Conservation (phyloP, 2,797 vertebrate genomes). For the Tarsius wallacei region DNA sequence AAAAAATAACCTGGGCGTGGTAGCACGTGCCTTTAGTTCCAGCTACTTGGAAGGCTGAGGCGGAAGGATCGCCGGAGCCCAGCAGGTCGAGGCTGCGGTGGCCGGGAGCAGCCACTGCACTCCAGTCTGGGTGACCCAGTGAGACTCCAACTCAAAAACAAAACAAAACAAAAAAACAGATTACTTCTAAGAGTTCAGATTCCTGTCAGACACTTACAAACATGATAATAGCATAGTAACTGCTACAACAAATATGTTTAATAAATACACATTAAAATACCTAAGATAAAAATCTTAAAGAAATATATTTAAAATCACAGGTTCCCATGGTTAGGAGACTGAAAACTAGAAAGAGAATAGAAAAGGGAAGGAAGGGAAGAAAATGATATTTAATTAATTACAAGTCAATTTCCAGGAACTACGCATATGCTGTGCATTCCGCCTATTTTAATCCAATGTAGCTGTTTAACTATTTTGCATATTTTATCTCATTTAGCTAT, state of each 20-base stretch:
- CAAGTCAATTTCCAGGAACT: neutral
- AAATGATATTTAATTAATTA: constrained; percentile 21
- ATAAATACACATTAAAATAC: neutral
- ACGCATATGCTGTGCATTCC: neutral
- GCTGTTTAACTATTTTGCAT: neutral
- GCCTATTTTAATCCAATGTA: neutral
- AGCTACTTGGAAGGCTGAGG: too few species aligned
- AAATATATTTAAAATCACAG: neutral
- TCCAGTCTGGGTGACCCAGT: too few species aligned
- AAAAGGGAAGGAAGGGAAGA: neutral
- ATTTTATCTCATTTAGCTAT: neutral
- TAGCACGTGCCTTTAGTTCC: too few species aligned
- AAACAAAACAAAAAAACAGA: too few species aligned
- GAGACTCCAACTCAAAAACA: too few species aligned
- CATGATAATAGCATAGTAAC: neutral
- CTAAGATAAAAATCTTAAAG: neutral
- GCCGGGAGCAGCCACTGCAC: too few species aligned
- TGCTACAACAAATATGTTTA: neutral
- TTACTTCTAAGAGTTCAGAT: constrained; percentile 38
- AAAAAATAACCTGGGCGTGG: too few species aligned
- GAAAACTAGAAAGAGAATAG: constrained; percentile 15
- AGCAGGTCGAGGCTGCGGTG: too few species aligned
- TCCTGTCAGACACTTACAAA: neutral
- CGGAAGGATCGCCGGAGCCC: too few species aligned
- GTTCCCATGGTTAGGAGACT: neutral